Percentiles rank a stretch among this genome's conserved stretches.
phyloP scores from a whole-genome alignment of 2,113 vertebrate genomes.

The Notarius quadriscutis region DNA sequence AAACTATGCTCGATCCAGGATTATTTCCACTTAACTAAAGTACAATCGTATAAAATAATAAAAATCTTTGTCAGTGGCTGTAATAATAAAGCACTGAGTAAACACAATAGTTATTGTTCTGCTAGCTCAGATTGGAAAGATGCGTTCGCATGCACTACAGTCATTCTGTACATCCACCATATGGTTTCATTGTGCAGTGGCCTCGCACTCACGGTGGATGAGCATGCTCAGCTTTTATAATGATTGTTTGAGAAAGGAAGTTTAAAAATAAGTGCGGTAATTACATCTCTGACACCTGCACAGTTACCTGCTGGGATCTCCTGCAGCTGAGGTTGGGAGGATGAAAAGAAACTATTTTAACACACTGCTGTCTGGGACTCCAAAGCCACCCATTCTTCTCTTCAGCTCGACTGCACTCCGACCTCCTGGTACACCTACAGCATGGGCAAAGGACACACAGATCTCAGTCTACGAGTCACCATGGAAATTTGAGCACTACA shows the following conservation, averaged over 20 bases:
- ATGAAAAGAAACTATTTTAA: constrained; percentile 78
- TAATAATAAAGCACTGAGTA: background rate
- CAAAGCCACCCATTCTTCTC: constrained; percentile 88
- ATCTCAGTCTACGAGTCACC: background rate
- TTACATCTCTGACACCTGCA: constrained; percentile 36
- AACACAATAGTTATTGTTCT: constrained; percentile 8
- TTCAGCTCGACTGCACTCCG: constrained; percentile 79
- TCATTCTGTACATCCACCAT: constrained; percentile 40
- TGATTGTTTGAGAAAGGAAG: constrained; percentile 41
- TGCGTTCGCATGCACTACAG: constrained; percentile 22
- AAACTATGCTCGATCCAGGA: background rate
- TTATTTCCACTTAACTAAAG: background rate
- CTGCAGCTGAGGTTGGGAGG: constrained; percentile 87
- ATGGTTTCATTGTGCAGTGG: constrained; percentile 37
- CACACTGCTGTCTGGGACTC: constrained; percentile 81
- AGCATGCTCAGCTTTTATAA: constrained; percentile 38
- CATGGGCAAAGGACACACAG: background rate
- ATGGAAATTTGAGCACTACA: background rate
- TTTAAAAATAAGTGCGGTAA: constrained; percentile 53
- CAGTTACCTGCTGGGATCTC: constrained; percentile 68
- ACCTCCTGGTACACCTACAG: constrained; percentile 83
- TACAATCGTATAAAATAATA: background rate
- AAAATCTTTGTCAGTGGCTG: background rate
- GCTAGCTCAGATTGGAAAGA: constrained; percentile 2
- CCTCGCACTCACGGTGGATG: background rate